These are phyloP conservation scores for Brachionus plicatilis DNA, from an alignment of 1,140 invertebrate species.

Conservation along the genomic window DNA sequence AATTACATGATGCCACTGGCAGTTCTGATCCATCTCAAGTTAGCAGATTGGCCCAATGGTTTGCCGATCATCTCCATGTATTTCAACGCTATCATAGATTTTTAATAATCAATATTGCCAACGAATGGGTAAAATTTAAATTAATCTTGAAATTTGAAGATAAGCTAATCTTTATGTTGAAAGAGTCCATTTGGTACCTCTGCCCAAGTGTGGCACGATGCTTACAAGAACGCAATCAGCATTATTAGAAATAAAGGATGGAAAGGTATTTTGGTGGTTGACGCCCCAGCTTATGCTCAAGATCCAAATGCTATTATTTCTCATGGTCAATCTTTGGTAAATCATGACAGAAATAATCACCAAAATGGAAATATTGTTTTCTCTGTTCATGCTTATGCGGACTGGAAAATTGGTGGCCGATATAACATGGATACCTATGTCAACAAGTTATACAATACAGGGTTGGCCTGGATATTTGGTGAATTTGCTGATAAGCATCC, in stretches of 20 bases:
- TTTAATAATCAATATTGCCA: neutral
- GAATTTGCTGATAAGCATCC: conserved; percentile 2
- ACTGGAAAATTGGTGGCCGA: neutral
- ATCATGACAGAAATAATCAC: neutral
- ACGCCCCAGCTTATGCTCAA: neutral
- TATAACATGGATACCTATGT: neutral
- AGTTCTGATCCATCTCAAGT: conserved; percentile 1
- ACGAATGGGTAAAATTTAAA: neutral
- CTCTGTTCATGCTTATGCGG: neutral
- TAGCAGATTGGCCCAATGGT: conserved; percentile 1
- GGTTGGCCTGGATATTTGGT: neutral
- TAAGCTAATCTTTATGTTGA: neutral
- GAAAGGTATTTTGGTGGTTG: conserved; percentile 4
- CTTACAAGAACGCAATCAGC: neutral
- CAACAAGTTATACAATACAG: neutral
- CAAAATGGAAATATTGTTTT: neutral
- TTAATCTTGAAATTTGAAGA: neutral
- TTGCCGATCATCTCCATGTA: neutral
- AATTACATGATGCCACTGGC: conserved; percentile 25
- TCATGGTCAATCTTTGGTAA: neutral
- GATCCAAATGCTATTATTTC: neutral
- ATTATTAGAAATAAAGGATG: conserved; percentile 13
- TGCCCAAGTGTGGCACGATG: neutral
- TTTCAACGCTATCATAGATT: neutral
- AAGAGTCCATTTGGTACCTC: conserved; percentile 6